A percentile compares a stretch with the other conserved stretches of the same genome.
Conservation (phyloP, 2,888 invertebrate genomes). For the Lasioglossum villosulum region DNA sequence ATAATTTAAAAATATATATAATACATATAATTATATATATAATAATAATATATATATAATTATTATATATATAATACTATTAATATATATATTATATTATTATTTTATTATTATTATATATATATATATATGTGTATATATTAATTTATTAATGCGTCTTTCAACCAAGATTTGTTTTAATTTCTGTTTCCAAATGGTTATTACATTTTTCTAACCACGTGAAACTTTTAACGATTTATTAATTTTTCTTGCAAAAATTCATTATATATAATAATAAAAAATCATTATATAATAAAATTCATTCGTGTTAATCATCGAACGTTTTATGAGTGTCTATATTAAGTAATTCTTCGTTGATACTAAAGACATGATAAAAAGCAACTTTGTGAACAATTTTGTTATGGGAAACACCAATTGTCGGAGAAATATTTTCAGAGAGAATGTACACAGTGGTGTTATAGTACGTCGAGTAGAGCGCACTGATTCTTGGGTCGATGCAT, state of each 20-base stretch:
- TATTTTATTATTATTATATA: too few species aligned
- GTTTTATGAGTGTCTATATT: not conserved
- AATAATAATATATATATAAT: too few species aligned
- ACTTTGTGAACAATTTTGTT: not conserved
- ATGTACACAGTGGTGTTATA: not conserved
- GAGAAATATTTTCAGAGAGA: not conserved
- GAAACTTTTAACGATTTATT: too few species aligned
- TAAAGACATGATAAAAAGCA: not conserved
- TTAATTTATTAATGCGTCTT: not conserved
- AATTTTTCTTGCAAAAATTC: too few species aligned
- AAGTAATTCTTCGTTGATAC: not conserved
- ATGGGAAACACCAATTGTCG: not conserved
- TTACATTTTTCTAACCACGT: too few species aligned
- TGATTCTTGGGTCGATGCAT: slow-evolving; percentile 12
- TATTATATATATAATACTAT: too few species aligned
- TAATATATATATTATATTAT: too few species aligned
- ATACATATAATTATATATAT: too few species aligned
- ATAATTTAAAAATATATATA: too few species aligned
- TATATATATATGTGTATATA: too few species aligned
- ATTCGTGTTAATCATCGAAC: not conserved
- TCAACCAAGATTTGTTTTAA: not conserved
- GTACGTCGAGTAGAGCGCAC: not conserved
- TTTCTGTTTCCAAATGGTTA: not conserved
- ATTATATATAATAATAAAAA: too few species aligned
- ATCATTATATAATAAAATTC: too few species aligned